Evolutionary conservation across 1,140 invertebrate genomes (phyloP).

Genomic region (Zaprionus camerounensis): DNA sequence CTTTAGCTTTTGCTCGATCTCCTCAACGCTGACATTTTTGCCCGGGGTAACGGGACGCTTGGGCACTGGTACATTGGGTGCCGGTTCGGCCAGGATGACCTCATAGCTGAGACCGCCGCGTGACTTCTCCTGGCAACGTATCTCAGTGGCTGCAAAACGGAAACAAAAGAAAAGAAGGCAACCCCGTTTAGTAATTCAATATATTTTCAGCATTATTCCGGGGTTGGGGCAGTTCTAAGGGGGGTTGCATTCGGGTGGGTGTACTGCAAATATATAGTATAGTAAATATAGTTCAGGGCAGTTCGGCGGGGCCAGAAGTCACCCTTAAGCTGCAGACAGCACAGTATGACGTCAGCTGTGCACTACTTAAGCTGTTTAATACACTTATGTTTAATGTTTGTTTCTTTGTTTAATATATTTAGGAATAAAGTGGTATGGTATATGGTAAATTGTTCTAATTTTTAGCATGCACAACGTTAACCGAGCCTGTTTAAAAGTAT

Average conservation of each 20-base stretch:
- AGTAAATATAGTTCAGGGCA: constrained; percentile 29
- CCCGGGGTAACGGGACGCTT: constrained; percentile 87
- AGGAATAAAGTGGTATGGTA: no score
- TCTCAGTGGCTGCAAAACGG: constrained; percentile 90
- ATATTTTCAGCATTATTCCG: constrained; percentile 27
- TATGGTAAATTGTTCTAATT: background rate
- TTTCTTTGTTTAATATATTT: no score
- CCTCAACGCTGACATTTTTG: constrained; percentile 89
- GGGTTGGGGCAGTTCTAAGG: background rate
- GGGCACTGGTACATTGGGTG: constrained; percentile 85
- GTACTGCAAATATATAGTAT: background rate
- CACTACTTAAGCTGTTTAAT: background rate
- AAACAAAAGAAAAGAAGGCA: constrained; percentile 6
- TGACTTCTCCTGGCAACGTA: constrained; percentile 94
- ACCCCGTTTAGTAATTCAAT: constrained; percentile 56
- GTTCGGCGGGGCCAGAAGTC: constrained; percentile 4
- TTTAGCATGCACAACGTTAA: background rate
- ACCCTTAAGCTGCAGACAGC: constrained; percentile 20
- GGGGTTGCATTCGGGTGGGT: constrained; percentile 9
- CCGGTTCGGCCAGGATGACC: constrained; percentile 95
- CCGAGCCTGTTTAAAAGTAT: constrained; percentile 11
- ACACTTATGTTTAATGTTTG: no score
- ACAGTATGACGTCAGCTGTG: constrained; percentile 36
- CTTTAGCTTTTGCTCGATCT: constrained; percentile 95
- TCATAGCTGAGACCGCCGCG: constrained; percentile 96